Evolutionary conservation across 2,888 invertebrate species (phyloP).

Genomic region (Drosophila meridiana): DNA sequence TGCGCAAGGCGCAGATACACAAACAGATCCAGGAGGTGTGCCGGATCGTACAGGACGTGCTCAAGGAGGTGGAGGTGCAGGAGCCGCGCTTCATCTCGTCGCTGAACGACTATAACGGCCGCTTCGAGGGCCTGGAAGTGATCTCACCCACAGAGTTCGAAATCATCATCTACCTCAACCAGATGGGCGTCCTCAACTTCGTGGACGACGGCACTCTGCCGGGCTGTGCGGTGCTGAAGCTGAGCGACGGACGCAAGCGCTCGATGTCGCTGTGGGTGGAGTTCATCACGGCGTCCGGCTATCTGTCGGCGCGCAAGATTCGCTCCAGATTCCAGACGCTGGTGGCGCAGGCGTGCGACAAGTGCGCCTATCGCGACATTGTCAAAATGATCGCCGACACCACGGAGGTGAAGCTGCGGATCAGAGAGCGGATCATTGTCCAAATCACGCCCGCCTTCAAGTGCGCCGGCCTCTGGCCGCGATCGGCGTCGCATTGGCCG

Average conservation of each 20-base stretch:
- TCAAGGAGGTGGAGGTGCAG: constrained; percentile 97
- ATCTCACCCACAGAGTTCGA: constrained; percentile 97
- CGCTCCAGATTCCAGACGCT: constrained; percentile 96
- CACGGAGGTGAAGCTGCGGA: constrained; percentile 95
- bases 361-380: constrained; percentile 95
- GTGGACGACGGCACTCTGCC: constrained; percentile 97
- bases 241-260: constrained; percentile 97
- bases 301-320: constrained; percentile 97
- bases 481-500: constrained; percentile 98
- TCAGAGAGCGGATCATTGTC: constrained; percentile 95
- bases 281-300: constrained; percentile 98
- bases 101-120: constrained; percentile 94
- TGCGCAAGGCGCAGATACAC: constrained; percentile 93
- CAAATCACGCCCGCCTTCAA: constrained; percentile 98
- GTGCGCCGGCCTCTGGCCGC: constrained; percentile 97
- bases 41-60: constrained; percentile 96
- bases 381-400: constrained; percentile 98
- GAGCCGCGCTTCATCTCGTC: constrained; percentile 98
- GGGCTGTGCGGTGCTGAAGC: constrained; percentile 96
- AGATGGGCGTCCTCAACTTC: constrained; percentile 99
- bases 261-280: constrained; percentile 99
- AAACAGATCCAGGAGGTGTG: constrained; percentile 96
- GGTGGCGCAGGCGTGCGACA: constrained; percentile 96
- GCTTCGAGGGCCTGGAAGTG: constrained; percentile 96
- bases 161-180: constrained; percentile 97